Conservation (phyloP, 2,888 invertebrate genomes). For the Quadriops clusia region DNA sequence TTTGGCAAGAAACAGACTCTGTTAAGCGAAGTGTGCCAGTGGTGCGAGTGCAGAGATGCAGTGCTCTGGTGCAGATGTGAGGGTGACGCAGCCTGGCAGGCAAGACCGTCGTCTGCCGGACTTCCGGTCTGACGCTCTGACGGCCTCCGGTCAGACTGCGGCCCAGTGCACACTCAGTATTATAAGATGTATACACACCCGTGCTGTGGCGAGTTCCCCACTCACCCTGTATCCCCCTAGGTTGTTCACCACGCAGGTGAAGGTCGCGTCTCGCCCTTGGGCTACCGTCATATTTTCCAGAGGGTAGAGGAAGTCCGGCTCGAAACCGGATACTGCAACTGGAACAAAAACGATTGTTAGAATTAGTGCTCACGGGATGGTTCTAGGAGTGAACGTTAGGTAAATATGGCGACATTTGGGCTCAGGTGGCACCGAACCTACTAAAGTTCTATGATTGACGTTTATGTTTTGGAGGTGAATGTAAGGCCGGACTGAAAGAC, state of each 20-base stretch:
- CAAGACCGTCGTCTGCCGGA: too few species aligned
- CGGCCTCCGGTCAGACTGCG: slow-evolving; percentile 13
- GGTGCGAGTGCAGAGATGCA: too few species aligned
- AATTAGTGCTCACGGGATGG: neutral
- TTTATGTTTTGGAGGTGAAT: too few species aligned
- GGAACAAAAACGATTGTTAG: slow-evolving; percentile 19
- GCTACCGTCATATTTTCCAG: slow-evolving; percentile 75
- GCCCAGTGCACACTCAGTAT: slow-evolving; percentile 16
- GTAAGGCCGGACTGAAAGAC: too few species aligned
- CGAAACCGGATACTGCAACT: slow-evolving; percentile 59
- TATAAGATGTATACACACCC: slow-evolving; percentile 59
- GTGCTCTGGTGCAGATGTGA: slow-evolving; percentile 20
- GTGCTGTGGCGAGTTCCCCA: slow-evolving; percentile 73
- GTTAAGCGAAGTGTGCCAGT: too few species aligned
- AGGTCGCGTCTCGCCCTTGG: slow-evolving; percentile 71
- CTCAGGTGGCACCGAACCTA: too few species aligned
- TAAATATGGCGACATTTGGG: too few species aligned
- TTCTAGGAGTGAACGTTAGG: too few species aligned
- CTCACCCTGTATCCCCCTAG: slow-evolving; percentile 79
- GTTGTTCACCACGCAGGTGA: slow-evolving; percentile 78
- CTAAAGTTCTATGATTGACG: too few species aligned
- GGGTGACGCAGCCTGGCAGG: slow-evolving; percentile 26
- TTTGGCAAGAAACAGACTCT: too few species aligned
- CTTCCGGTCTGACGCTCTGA: slow-evolving; percentile 12
- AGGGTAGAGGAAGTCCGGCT: slow-evolving; percentile 69